Evolutionary conservation across 2,888 invertebrate genomes (phyloP), one percentile per base, ranked within the genome.

Genomic region (Drosophila glabriapex): DNA sequence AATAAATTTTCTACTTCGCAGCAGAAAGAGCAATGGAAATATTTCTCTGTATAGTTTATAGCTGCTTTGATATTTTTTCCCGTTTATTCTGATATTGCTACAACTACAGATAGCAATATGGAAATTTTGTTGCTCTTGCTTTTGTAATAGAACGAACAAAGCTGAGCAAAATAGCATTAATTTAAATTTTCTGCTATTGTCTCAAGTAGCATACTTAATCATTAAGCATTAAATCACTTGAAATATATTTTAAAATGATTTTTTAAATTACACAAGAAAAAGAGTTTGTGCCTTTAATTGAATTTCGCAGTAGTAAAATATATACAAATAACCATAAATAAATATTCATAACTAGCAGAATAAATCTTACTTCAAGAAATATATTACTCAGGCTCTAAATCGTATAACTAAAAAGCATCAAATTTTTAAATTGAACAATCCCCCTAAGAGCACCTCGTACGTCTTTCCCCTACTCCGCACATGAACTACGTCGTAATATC

Each of bases 401-500:
- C 41, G 41, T 41, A 2, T n/a, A 41, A 10, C n/a, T 25, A 16
- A 25, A 46, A 25, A 46, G 9, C 25, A 25, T 25, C 10, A 19
- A 50, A 50, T 29, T 28, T 50, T 19, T 29, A 19, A 50, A 50
- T 28, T 19, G 28, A 50, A 10, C 5, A 28, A 19, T 28, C n/a
- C 3, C 10, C 29, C 4, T 5, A 19, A 0, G 9, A 29, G 16
- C 29, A 29, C 6, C 3, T 12, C 6, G 7, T 16, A 16, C 16
- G 53, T 54, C 10, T 54, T 22, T 7, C 7, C 2, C 46, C 0
- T 1, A 46, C 25, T 16, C 22, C 46, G 10, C 9, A 53, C 53
- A 66, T 58, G 39, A 77, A 68, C 62, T 84, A 43, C 87, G 82
- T 58, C 78, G 78, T 31, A 55, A 62, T 65, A 64, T 58, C 55